phyloP scores from a whole-genome alignment of 2,888 invertebrate species.

The Steinernema hermaphroditum region DNA sequence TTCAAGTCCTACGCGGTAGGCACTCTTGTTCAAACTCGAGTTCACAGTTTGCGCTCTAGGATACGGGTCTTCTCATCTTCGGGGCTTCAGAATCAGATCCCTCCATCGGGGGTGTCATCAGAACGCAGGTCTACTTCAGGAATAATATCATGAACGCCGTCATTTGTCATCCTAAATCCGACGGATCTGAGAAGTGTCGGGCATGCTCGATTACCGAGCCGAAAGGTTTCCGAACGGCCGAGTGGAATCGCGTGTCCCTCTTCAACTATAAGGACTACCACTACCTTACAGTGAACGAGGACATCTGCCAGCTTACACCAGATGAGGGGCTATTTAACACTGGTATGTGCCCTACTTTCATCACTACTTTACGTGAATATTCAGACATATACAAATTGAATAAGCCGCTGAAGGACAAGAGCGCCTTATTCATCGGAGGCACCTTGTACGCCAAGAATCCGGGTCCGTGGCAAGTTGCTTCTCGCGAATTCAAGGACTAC shows the following conservation, averaged over 20 bases:
- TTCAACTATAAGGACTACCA: constrained; percentile 43
- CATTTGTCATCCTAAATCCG: constrained; percentile 23
- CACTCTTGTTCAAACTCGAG: background rate
- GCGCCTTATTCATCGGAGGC: constrained; percentile 47
- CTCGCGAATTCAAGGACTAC: constrained; percentile 39
- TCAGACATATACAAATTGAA: constrained; percentile 41
- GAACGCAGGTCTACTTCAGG: constrained; percentile 46
- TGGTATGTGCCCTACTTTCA: background rate
- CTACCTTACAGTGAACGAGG: constrained; percentile 44
- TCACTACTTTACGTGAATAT: background rate
- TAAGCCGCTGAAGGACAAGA: background rate
- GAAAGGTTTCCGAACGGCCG: constrained; percentile 37
- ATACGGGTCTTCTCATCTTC: constrained; percentile 42
- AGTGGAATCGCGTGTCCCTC: constrained; percentile 47
- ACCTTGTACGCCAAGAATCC: constrained; percentile 42
- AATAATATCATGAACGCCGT: constrained; percentile 35
- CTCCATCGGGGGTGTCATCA: background rate
- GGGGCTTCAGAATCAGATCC: constrained; percentile 36
- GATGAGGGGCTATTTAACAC: constrained; percentile 10
- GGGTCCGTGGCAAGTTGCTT: constrained; percentile 18
- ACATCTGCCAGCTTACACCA: constrained; percentile 44
- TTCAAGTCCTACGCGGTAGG: constrained; percentile 45
- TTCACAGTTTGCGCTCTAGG: constrained; percentile 31
- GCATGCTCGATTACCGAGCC: constrained; percentile 29
- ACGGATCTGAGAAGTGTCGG: constrained; percentile 32